Conservation (phyloP, 2,888 invertebrate species). For the Lasioglossum morio region DNA sequence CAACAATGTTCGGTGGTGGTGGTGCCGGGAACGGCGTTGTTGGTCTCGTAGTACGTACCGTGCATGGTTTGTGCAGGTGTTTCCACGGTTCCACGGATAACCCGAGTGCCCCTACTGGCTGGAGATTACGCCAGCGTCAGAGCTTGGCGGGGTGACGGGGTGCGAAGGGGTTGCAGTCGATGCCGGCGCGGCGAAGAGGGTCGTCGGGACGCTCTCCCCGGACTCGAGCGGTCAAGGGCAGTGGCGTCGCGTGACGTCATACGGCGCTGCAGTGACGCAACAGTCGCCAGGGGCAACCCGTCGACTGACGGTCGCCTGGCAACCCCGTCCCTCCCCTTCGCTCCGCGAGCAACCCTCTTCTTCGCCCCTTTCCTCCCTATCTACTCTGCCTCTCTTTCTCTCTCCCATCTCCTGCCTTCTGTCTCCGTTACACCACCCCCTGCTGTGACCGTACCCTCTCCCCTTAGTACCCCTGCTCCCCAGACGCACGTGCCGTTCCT, state of each 20-base stretch:
- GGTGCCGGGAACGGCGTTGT: slow-evolving; percentile 1
- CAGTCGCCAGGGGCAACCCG: slow-evolving; percentile 81
- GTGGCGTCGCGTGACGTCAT: slow-evolving; percentile 82
- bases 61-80: slow-evolving; percentile 33
- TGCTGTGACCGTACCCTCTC: neutral
- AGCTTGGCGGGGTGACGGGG: neutral
- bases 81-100: slow-evolving; percentile 39
- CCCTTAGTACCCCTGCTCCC: neutral
- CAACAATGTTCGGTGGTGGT: slow-evolving; percentile 7
- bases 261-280: slow-evolving; percentile 82
- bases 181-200: slow-evolving; percentile 45
- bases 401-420: neutral
- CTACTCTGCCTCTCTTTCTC: slow-evolving; percentile 45
- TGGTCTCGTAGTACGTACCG: neutral
- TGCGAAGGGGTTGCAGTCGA: neutral
- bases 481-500: slow-evolving; percentile 78
- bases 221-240: slow-evolving; percentile 81
- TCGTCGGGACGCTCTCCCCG: slow-evolving; percentile 70
- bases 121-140: slow-evolving; percentile 37
- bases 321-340: slow-evolving; percentile 72
- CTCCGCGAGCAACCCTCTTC: slow-evolving; percentile 19
- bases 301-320: slow-evolving; percentile 77
- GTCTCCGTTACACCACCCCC: neutral
- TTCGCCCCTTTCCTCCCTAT: slow-evolving; percentile 32
- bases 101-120: neutral